Evolutionary conservation across 2,888 invertebrate species (phyloP), one percentile per base, ranked within the genome.

Genomic region (Mactromeris polynyma): DNA sequence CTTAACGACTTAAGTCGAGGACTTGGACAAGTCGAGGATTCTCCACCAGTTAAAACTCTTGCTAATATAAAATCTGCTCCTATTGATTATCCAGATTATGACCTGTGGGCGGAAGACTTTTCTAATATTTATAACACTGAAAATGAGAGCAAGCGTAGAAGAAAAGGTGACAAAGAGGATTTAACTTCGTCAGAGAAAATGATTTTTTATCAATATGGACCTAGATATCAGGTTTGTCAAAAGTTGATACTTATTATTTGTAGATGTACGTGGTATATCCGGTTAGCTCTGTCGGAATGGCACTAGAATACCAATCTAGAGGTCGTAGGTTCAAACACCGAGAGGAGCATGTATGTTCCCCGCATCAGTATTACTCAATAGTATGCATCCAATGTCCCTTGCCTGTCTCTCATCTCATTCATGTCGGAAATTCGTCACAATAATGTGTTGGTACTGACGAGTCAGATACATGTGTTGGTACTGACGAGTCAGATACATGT

Each of bases 1-100:
- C 51, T 82, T 26, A 26, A 82, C 31, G 82, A 82, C 40, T 58
- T 82, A 26, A 69, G 82, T 26, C 38, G 14, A 82, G 82, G 69
- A 26, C 14, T 82, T 11, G 82, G 69, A 42, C 36, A 69, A 21
- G 69, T 82, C n/a, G 82, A n/a, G 26, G 82, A 82, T 11, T 69
- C 82, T n/a, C 64, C 82, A 17, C 64, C 82, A 26, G n/a, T 42
- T 40, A 21, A 82, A 51, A 40, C 82, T 40, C 40, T 11, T 14
- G 17, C 64, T n/a, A 40, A 40, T 82, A 40, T 82, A 9, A 82
- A 69, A 64, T 36, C 82, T n/a, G 40, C 38, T 40, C 17, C 38
- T 6, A 42, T 42, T 26, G 64, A 82, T 31, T 82, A 82, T 31
- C 64, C 82, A 0, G 69, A 31, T 14, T 82, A 82, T 42, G 82